Conservation (phyloP, 1,140 invertebrate species). For the Listronotus oregonensis region DNA sequence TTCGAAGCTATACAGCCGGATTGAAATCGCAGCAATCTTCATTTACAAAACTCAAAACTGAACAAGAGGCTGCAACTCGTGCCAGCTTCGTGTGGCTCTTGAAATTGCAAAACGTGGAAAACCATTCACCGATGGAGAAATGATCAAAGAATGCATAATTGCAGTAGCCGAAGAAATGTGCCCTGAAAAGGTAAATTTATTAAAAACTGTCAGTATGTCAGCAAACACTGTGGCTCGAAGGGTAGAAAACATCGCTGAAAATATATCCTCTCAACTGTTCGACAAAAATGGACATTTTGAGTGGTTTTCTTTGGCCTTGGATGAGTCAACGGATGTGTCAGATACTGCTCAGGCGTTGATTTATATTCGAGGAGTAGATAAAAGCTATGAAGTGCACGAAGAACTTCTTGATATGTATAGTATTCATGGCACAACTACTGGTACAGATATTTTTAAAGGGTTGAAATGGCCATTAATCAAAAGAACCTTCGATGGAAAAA, state of each 20-base stretch:
- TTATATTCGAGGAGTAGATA: conserved; percentile 48
- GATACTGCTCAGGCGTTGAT: conserved; percentile 45
- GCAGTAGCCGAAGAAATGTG: conserved; percentile 41
- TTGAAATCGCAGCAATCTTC: conserved; percentile 19
- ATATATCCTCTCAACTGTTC: neutral
- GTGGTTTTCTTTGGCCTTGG: conserved; percentile 49
- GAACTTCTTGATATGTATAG: conserved; percentile 45
- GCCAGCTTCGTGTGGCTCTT: conserved; percentile 43
- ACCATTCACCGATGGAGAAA: conserved; percentile 48
- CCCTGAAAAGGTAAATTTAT: conserved; percentile 46
- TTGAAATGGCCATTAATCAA: conserved; percentile 33
- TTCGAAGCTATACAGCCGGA: conserved; percentile 5
- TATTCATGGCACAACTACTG: conserved; percentile 47
- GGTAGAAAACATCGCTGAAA: neutral
- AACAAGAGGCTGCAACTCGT: conserved; percentile 16
- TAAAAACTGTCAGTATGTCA: conserved; percentile 42
- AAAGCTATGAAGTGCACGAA: conserved; percentile 48
- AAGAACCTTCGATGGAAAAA: conserved; percentile 37
- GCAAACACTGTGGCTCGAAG: conserved; percentile 33
- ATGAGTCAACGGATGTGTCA: conserved; percentile 51
- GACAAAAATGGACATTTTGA: conserved; percentile 24
- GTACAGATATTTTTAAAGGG: conserved; percentile 44
- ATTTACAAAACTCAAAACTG: conserved; percentile 3
- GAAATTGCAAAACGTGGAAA: conserved; percentile 48
- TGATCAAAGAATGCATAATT: conserved; percentile 40